A percentile compares a stretch with the other conserved stretches of the same genome.
These are phyloP conservation scores for Drosophila meridionalis DNA, from an alignment of 2,888 invertebrate species.

Conservation along the genomic window DNA sequence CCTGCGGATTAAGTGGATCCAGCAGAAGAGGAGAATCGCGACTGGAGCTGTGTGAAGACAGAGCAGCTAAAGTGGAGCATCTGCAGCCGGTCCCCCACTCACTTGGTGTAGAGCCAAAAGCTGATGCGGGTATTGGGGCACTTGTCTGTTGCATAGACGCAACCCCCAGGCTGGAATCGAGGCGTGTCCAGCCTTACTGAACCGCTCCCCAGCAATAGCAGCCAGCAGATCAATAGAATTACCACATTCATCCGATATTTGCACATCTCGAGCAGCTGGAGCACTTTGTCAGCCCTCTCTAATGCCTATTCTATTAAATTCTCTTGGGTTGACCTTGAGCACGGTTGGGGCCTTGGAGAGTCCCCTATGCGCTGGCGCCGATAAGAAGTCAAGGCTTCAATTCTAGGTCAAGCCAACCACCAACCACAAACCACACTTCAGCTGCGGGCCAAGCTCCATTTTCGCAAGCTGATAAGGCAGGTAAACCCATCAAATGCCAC, in stretches of 20 bases:
- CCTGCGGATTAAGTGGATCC: constrained; percentile 67
- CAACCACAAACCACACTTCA: no score
- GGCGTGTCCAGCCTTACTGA: constrained; percentile 15
- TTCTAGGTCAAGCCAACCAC: constrained; percentile 44
- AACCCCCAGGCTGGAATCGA: constrained; percentile 46
- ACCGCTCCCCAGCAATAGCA: constrained; percentile 3
- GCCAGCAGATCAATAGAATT: constrained; percentile 9
- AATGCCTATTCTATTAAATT: constrained; percentile 64
- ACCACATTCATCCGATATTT: constrained; percentile 24
- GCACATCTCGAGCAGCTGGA: constrained; percentile 51
- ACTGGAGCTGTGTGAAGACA: constrained; percentile 21
- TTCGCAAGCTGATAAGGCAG: constrained; percentile 29
- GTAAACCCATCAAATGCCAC: not conserved
- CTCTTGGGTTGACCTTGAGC: constrained; percentile 39
- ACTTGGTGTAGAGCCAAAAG: constrained; percentile 88
- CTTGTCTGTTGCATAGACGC: constrained; percentile 62
- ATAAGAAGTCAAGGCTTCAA: constrained; percentile 59
- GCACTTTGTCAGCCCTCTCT: constrained; percentile 37
- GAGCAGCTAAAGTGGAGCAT: not conserved
- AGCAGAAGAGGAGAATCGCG: constrained; percentile 85
- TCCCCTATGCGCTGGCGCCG: constrained; percentile 39
- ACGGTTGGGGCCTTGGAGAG: constrained; percentile 23
- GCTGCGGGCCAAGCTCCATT: constrained; percentile 24
- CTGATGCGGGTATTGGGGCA: constrained; percentile 88
- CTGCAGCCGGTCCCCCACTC: constrained; percentile 52